These are phyloP conservation scores for Tetramorium simillimum DNA, from an alignment of 1,140 invertebrate species.

Conservation along the genomic window DNA sequence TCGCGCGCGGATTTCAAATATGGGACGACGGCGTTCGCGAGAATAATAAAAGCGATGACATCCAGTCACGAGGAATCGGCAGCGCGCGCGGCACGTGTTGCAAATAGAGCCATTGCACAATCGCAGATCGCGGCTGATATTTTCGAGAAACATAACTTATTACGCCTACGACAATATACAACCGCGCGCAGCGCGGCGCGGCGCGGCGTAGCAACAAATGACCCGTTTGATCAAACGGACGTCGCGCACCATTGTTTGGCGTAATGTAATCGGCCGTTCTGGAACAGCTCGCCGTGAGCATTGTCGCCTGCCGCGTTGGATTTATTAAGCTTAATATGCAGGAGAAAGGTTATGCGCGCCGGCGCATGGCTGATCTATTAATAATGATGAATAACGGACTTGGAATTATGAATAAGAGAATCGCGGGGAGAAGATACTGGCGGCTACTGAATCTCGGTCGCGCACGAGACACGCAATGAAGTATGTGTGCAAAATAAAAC, in stretches of 20 bases:
- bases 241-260: slow-evolving; percentile 57
- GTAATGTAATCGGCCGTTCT: slow-evolving; percentile 31
- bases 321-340: slow-evolving; percentile 61
- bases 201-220: slow-evolving; percentile 46
- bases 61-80: slow-evolving; percentile 18
- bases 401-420: slow-evolving; percentile 42
- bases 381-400: slow-evolving; percentile 61
- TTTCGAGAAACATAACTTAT: slow-evolving; percentile 66
- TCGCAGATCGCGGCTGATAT: slow-evolving; percentile 58
- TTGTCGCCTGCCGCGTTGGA: slow-evolving; percentile 28
- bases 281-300: slow-evolving; percentile 18
- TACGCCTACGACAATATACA: slow-evolving; percentile 46
- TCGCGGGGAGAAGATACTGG: background rate
- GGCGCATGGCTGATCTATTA: slow-evolving; percentile 53
- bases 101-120: slow-evolving; percentile 62
- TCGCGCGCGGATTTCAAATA: background rate
- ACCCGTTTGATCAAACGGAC: slow-evolving; percentile 50
- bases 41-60: slow-evolving; percentile 60
- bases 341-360: slow-evolving; percentile 52
- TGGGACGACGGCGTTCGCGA: background rate
- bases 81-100: slow-evolving; percentile 18
- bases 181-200: background rate
- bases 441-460: slow-evolving; percentile 26
- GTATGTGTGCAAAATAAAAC: background rate
- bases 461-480: background rate